Base-by-base conservation (phyloP, 2,888 invertebrate genomes). In the Carterocephalus palaemon region DNA sequence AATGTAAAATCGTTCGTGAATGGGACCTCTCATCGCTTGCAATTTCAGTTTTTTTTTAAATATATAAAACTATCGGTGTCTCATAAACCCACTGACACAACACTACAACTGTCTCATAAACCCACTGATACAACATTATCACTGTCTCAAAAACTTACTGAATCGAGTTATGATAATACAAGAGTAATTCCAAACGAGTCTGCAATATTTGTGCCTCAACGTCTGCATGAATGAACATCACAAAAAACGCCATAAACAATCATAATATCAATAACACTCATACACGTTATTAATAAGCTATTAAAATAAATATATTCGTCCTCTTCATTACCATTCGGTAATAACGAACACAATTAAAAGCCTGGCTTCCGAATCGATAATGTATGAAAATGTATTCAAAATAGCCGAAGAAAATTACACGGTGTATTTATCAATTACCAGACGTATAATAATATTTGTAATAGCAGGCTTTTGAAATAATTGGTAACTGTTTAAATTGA, bases 361-460 rank as follows among this genome's bases (percentile, higher is more conserved):
- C 12, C 31, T 51, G 52, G 68, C 64, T 69, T 60, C 70, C 64
- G 62, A 73, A 70, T 65, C 54, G 48, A 60, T 62, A 64, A 64
- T 63, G 56, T 67, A 74, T 75, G 71, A 70, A 64, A 75, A 75
- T 57, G 60, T 71, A 75, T 75, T 74, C 74, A 69, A 67, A 69
- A 68, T 67, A 62, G 52, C 53, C 59, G 53, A 62, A 68, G 62
- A 70, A 66, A 64, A 67, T 67, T 64, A 64, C 62, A 65, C 65
- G 62, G 60, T 51, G 50, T 58, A 67, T 72, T 70, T 67, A 65
- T 70, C 68, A 67, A 66, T 67, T 46, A 46, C 50, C 40, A 48
- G 47, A 38, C 38, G 47, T 47, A 45, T 43, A 41, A 45, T 39
- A 51, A 48, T 48, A 48, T 46, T 42, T 32, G 37, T 36, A 23